Base-by-base conservation (phyloP, 2,113 vertebrate species). In the Chloebia gouldiae region DNA sequence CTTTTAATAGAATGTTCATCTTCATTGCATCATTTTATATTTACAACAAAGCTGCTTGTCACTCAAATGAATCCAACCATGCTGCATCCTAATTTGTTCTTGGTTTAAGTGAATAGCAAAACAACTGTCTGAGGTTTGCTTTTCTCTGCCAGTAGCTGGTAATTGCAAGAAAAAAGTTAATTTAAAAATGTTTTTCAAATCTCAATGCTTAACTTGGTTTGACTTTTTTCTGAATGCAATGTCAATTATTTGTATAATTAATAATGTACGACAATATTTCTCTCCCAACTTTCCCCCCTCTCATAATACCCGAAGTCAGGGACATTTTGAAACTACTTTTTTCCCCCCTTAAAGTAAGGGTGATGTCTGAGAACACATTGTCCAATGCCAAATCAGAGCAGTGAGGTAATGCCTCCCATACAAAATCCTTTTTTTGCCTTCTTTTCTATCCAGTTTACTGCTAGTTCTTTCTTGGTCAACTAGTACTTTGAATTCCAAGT, bases 251-350 rank as follows among this genome's bases (percentile, higher is more conserved):
- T 63, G 13, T n/a, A 60, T 56, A 66, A 72, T 53, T 15, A 50
- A 35, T 40, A 71, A 42, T 15, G 54, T 28, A 75, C 77, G 75
- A 77, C 22, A 28, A 37, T 27, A 37, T 83, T 96, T 77, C 37
- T 92, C 11, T 66, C 24, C 39, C 40, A 25, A 8, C 79, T 84
- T 77, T 37, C 4, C 16, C 33, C 35, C 9, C 53, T 37, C 44
- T 63, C 47, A 37, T 9, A 70, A 33, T 47, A 77, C 63, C 33
- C 30, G 39, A 81, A 78, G 44, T 87, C 19, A 28, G 47, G 89
- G 63, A 85, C 73, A 94, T 96, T 93, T 90, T 92, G 56, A 94
- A 88, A 84, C 31, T n/a, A 82, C 44, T 37, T 28, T 96, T 96
- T 93, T 40, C 31, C 66, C 14, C 21, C 21, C 40, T 83, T 79